Evolutionary conservation across 2,113 vertebrate genomes (phyloP).

Genomic region (Antechinus flavipes): DNA sequence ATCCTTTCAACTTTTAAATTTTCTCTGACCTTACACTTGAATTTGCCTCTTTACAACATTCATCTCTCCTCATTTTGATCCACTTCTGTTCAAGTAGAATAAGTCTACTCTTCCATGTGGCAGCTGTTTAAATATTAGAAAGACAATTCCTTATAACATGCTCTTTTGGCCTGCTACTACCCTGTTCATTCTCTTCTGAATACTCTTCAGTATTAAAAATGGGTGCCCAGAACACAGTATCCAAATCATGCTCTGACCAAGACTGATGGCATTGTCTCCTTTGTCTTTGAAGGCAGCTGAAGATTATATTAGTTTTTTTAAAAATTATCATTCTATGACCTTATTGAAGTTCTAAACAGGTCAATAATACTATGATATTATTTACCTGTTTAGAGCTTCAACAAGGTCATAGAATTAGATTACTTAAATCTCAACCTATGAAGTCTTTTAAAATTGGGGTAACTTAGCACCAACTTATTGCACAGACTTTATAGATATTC

Average conservation of each 20-base stretch:
- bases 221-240: neutral
- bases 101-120: neutral
- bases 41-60: neutral
- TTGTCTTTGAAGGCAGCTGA: neutral
- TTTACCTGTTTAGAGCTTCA: neutral
- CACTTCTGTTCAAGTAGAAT: neutral
- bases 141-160: neutral
- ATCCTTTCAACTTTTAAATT: neutral
- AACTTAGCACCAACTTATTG: neutral
- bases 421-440: neutral
- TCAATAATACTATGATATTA: neutral
- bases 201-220: neutral
- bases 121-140: neutral
- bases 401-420: neutral
- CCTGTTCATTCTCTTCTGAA: neutral
- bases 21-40: neutral
- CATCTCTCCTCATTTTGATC: neutral
- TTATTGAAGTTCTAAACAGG: too few relatives aligned
- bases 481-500: too few relatives aligned
- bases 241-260: neutral
- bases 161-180: neutral
- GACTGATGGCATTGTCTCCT: neutral
- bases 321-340: neutral
- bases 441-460: neutral
- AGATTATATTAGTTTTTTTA: neutral